Evolutionary conservation across 2,113 vertebrate species (phyloP), one percentile per base, ranked within the genome.

Genomic region (Oryzias javanicus): DNA sequence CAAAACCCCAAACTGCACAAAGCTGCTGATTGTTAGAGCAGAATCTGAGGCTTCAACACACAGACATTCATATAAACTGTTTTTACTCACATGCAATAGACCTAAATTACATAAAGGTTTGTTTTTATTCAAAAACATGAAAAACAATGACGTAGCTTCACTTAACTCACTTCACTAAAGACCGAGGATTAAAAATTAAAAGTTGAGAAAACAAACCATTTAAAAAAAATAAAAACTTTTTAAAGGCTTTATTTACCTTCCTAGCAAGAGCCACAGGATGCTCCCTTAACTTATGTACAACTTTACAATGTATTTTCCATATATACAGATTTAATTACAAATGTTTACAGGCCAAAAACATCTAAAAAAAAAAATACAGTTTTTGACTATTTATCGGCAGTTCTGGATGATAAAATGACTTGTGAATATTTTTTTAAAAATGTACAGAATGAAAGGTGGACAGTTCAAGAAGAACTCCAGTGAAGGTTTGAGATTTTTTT

Each of bases 321-420:
- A 89, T 86, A 81, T 78, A 88, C 82, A 89, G 61, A 86, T 64
- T 76, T 88, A 90, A 89, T 88, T 88, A 91, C 87, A 92, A 65
- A 79, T 70, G 59, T 76, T 86, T 88, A 88, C 86, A 91, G 62
- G 47, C 72, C 35, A 35, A 35, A 35, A 35, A 35, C 8, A 12
- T 35, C 8, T 0, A 12, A 22, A 22, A 22, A 22, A 35, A 12
- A 35, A 35, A 35, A 35, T 35, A 35, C 35, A 35, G 35, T 35
- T 35, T 35, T 35, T 35, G 35, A 35, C 35, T 35, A 27, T 27
- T 27, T 27, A 35, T 10, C 12, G 35, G 35, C 35, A 35, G 35
- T 10, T 35, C 35, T 35, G 35, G 35, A 35, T 35, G 35, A 35
- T 35, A 35, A 35, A 35, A 35, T 12, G 35, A 35, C 8, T 35